Conservation (phyloP, 2,888 invertebrate species). For the Hydraecia micacea region DNA sequence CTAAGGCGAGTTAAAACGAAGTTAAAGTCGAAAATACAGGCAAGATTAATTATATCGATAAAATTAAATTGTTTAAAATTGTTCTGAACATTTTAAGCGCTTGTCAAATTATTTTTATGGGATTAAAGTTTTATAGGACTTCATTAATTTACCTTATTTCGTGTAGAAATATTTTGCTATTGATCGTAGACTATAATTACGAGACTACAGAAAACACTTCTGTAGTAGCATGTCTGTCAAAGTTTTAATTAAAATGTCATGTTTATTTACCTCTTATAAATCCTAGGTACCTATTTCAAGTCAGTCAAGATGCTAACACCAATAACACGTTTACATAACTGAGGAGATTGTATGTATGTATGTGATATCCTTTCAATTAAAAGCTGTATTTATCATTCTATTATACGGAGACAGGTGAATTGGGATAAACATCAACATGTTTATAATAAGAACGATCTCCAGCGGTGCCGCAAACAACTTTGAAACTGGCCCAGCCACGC, state of each 20-base stretch:
- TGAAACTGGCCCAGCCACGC: constrained; percentile 84
- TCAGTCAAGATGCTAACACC: constrained; percentile 15
- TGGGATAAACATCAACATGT: constrained; percentile 83
- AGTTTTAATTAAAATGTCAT: constrained; percentile 50
- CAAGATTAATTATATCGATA: constrained; percentile 47
- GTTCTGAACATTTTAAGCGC: constrained; percentile 37
- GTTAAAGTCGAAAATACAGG: constrained; percentile 45
- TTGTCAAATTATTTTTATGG: constrained; percentile 48
- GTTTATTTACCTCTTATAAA: constrained; percentile 17
- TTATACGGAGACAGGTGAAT: constrained; percentile 78
- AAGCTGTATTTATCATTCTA: constrained; percentile 75
- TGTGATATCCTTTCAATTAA: constrained; percentile 71
- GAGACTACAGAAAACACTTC: constrained; percentile 14
- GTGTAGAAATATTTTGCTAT: neutral
- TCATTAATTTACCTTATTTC: constrained; percentile 30
- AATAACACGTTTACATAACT: constrained; percentile 24
- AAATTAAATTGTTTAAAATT: constrained; percentile 43
- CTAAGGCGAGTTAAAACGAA: constrained; percentile 35
- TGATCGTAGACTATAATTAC: constrained; percentile 9
- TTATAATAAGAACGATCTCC: constrained; percentile 82
- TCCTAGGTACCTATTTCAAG: constrained; percentile 13
- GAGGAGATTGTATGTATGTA: constrained; percentile 28
- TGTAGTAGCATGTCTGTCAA: constrained; percentile 9
- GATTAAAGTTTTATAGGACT: constrained; percentile 36
- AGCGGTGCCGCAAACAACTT: constrained; percentile 86